phyloP scores from a whole-genome alignment of 2,888 invertebrate species.

The Magallana nippona region DNA sequence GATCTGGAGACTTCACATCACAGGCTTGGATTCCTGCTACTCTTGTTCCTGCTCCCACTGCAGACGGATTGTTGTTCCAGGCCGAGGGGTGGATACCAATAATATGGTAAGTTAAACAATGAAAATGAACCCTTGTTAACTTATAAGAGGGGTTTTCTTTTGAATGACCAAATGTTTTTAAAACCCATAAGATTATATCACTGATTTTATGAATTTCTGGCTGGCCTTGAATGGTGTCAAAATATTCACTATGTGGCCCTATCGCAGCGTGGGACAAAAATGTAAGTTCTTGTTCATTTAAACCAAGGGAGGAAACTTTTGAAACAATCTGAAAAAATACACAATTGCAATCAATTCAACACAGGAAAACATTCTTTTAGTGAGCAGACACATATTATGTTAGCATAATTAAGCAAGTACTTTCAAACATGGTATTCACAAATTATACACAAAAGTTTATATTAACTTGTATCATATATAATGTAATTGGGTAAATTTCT shows the following conservation, averaged over 20 bases:
- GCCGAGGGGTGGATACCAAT: constrained; percentile 76
- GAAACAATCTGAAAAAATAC: constrained; percentile 75
- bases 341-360: background rate
- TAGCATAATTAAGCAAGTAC: no score
- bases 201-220: constrained; percentile 80
- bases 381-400: no score
- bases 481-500: no score
- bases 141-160: constrained; percentile 72
- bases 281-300: constrained; percentile 81
- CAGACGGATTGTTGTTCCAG: constrained; percentile 80
- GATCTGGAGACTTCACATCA: constrained; percentile 67
- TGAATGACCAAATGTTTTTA: constrained; percentile 79
- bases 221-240: constrained; percentile 67
- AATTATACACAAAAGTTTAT: no score
- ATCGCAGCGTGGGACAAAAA: constrained; percentile 78
- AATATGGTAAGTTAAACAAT: constrained; percentile 81
- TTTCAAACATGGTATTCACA: background rate
- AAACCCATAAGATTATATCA: constrained; percentile 81
- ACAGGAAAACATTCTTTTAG: no score
- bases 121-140: constrained; percentile 81
- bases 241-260: constrained; percentile 77
- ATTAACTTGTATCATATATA: no score
- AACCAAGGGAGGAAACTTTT: constrained; percentile 77
- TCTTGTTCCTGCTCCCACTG: constrained; percentile 80
- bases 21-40: constrained; percentile 80